Evolutionary conservation across 2,888 invertebrate species (phyloP).

Genomic region (Heliothis peltigera): DNA sequence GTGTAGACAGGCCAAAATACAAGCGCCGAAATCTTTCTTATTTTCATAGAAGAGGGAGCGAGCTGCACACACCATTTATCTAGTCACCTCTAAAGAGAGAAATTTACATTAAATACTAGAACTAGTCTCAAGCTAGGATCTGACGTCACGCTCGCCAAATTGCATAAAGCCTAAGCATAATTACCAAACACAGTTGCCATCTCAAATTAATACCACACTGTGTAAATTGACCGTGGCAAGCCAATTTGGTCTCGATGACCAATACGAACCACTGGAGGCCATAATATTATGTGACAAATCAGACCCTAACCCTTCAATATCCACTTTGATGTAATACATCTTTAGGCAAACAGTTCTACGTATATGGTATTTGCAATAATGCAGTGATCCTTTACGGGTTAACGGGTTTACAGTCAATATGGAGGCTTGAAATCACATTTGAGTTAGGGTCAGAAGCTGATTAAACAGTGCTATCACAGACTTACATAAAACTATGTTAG

Average conservation of each 20-base stretch:
- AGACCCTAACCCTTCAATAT: constrained; percentile 4
- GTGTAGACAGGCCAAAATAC: no score
- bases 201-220: constrained; percentile 26
- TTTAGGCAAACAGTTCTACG: constrained; percentile 12
- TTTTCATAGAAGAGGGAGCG: no score
- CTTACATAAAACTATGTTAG: not conserved
- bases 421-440: constrained; percentile 30
- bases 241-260: constrained; percentile 15
- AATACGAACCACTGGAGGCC: constrained; percentile 1
- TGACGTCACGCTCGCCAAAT: not conserved
- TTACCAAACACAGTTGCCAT: not conserved
- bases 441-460: constrained; percentile 23
- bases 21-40: no score
- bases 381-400: constrained; percentile 13
- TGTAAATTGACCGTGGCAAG: constrained; percentile 2
- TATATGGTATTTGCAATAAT: constrained; percentile 33
- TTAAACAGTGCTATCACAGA: constrained; percentile 1
- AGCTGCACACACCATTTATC: no score
- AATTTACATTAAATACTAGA: no score
- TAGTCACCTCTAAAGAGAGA: no score
- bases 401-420: constrained; percentile 22
- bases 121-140: not conserved
- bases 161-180: not conserved
- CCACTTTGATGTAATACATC: constrained; percentile 26
- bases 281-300: constrained; percentile 40